A percentile compares a stretch with the other conserved stretches of the same genome.
phyloP scores from a whole-genome alignment of 1,140 invertebrate genomes.

The Procambarus clarkii region DNA sequence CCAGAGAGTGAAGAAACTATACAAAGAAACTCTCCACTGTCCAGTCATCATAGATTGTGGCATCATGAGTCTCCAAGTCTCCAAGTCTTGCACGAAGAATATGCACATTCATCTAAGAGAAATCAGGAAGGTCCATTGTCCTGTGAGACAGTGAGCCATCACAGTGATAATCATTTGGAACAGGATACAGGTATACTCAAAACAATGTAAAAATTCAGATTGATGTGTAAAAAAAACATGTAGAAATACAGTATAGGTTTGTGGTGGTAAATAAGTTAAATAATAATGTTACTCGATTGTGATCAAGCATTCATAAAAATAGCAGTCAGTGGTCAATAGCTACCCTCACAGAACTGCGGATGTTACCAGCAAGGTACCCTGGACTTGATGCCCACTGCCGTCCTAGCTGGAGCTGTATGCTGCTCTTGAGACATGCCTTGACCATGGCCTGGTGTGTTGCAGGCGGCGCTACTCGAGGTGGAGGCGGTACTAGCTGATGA shows the following conservation, averaged over 20 bases:
- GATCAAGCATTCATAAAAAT: background rate
- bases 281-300: background rate
- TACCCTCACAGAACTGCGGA: constrained; percentile 10
- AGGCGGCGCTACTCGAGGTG: constrained; percentile 63
- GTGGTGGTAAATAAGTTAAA: background rate
- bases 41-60: background rate
- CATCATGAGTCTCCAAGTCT: background rate
- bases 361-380: constrained; percentile 24
- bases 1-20: background rate
- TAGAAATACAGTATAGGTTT: background rate
- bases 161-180: constrained; percentile 28
- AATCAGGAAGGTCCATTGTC: constrained; percentile 17
- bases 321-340: background rate
- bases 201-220: constrained; percentile 2
- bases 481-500: constrained; percentile 59
- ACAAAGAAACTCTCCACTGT: background rate
- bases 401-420: constrained; percentile 42
- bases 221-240: background rate
- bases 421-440: constrained; percentile 55
- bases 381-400: constrained; percentile 34
- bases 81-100: constrained; percentile 31
- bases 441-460: constrained; percentile 67
- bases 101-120: background rate
- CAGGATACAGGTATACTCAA: constrained; percentile 22
- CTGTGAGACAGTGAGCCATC: constrained; percentile 39